phyloP scores from a whole-genome alignment of 1,140 invertebrate species.

The Leptonema lineaticorne region DNA sequence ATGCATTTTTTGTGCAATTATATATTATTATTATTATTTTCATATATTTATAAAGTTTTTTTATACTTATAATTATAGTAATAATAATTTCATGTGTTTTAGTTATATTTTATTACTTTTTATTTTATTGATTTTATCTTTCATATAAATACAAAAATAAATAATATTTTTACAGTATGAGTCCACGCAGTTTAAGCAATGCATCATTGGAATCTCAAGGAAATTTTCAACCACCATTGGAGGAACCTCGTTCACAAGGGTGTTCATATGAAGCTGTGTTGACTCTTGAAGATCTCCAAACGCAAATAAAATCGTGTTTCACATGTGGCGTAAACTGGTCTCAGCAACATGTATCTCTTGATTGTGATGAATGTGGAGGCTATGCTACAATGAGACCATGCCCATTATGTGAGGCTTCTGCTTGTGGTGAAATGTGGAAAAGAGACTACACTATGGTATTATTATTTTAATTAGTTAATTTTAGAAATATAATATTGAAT shows the following conservation, averaged over 20 bases:
- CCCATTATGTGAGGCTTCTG: slow-evolving; percentile 69
- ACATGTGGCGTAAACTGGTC: slow-evolving; percentile 82
- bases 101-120: no score
- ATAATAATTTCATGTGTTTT: no score
- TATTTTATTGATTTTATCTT: no score
- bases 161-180: slow-evolving; percentile 32
- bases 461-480: slow-evolving; percentile 12
- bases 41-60: no score
- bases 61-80: no score
- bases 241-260: slow-evolving; percentile 11
- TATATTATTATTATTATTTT: no score
- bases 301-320: slow-evolving; percentile 72
- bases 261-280: slow-evolving; percentile 54
- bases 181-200: slow-evolving; percentile 29
- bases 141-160: no score
- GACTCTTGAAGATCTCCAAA: slow-evolving; percentile 72
- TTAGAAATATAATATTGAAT: not conserved
- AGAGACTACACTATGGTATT: slow-evolving; percentile 75
- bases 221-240: slow-evolving; percentile 5
- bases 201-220: slow-evolving; percentile 30
- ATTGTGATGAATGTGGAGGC: slow-evolving; percentile 81
- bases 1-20: no score
- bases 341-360: slow-evolving; percentile 75
- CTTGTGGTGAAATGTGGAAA: slow-evolving; percentile 73
- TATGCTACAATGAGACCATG: slow-evolving; percentile 77